Base-by-base conservation (phyloP, 2,113 vertebrate species). In the Chelonoidis abingdonii region DNA sequence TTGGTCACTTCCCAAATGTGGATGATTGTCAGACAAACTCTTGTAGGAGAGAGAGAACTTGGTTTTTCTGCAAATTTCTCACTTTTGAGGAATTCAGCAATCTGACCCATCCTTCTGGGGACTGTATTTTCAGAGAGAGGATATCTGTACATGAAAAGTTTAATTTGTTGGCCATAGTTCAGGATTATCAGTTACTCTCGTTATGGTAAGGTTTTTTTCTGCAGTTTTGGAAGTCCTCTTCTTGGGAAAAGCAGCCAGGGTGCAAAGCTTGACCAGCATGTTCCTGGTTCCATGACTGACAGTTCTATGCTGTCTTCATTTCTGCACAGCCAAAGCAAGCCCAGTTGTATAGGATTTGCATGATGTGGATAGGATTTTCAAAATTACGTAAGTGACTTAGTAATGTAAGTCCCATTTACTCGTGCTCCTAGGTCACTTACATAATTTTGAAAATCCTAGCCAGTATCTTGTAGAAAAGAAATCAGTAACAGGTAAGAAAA, bases 401-500 rank as follows among this genome's bases (percentile, higher is more conserved):
- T 65, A 44, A 41, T 41, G 22, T 1, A 5, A 89, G 25, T 83
- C 88, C 94, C 80, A n/a, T 82, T 38, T 93, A 49, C 10, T 83
- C 82, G 27, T 24, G 1, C 79, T 54, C 47, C 38, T 27, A 76
- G 27, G 24, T 76, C 12, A 91, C 93, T 31, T 93, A 75, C 72
- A 38, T 94, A 86, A 88, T 25, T 95, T 95, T 91, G 83, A 76
- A 95, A 89, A 69, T 88, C 10, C 52, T 56, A 89, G 92, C 53
- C 65, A 93, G 47, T 97, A 57, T 94, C 35, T 97, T 96, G 84
- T 92, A 94, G 92, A 97, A 96, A 97, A 93, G 86, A 95, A 92
- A 86, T 38, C 53, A 81, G 22, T 91, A 49, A 50, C 92, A 97
- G 97, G 97, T 97, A 97, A 97, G 97, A 75, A 92, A 92, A 96